phyloP scores from a whole-genome alignment of 2,888 invertebrate species.

The Drosophila phalerata region DNA sequence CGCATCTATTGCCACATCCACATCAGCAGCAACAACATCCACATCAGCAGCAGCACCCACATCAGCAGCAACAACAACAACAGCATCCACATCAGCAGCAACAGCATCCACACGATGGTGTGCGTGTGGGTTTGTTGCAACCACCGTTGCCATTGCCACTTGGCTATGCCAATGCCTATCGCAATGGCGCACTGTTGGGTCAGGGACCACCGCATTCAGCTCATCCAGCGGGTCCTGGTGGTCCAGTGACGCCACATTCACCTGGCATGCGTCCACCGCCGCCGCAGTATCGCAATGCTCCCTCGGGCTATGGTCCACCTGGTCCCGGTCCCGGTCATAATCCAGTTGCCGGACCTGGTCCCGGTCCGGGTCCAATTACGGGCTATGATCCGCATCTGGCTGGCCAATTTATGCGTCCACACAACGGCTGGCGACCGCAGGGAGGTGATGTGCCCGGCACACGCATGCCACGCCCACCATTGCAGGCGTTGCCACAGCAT shows the following conservation, averaged over 20 bases:
- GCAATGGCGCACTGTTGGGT: slow-evolving; percentile 65
- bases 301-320: slow-evolving; percentile 55
- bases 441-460: slow-evolving; percentile 81
- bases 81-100: slow-evolving; percentile 25
- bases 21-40: slow-evolving; percentile 1
- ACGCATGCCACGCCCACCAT: slow-evolving; percentile 87
- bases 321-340: slow-evolving; percentile 38
- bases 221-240: slow-evolving; percentile 32
- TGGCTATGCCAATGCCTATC: slow-evolving; percentile 50
- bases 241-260: slow-evolving; percentile 42
- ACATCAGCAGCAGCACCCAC: not conserved
- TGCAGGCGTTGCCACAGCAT: slow-evolving; percentile 71
- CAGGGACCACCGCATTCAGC: slow-evolving; percentile 28
- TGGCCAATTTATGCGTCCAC: slow-evolving; percentile 66
- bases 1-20: slow-evolving; percentile 62
- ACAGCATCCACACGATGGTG: slow-evolving; percentile 53
- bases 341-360: slow-evolving; percentile 5
- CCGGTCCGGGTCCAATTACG: slow-evolving; percentile 15
- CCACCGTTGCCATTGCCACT: slow-evolving; percentile 53
- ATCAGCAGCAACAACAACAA: not conserved
- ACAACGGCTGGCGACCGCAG: slow-evolving; percentile 77
- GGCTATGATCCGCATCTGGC: slow-evolving; percentile 60
- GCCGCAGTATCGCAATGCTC: slow-evolving; percentile 69
- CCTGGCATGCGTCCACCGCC: slow-evolving; percentile 72
- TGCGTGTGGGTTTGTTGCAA: slow-evolving; percentile 70